These are phyloP conservation scores for Rhadinocentrus ornatus DNA, from an alignment of 2,797 vertebrate genomes.

Conservation along the genomic window DNA sequence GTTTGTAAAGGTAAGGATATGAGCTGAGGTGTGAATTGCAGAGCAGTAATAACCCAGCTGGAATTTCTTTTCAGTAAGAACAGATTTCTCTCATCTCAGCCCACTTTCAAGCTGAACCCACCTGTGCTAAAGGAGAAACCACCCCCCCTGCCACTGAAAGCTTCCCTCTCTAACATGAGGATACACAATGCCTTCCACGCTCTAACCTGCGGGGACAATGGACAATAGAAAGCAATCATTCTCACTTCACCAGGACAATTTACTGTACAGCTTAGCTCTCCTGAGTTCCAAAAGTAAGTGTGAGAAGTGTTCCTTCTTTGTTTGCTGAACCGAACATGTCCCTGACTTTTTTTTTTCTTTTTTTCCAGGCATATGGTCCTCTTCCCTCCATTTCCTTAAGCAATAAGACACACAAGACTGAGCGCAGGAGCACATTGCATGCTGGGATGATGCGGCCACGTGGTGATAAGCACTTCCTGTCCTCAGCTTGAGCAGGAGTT, in stretches of 20 bases:
- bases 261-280: constrained; percentile 57
- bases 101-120: constrained; percentile 86
- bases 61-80: constrained; percentile 35
- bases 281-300: constrained; percentile 30
- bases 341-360: not conserved
- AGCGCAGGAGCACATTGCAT: constrained; percentile 55
- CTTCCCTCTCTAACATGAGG: constrained; percentile 70
- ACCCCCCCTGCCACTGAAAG: constrained; percentile 55
- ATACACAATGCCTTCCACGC: constrained; percentile 82
- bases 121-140: constrained; percentile 86
- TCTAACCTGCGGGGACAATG: constrained; percentile 86
- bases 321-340: constrained; percentile 36
- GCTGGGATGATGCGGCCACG: constrained; percentile 70
- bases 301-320: constrained; percentile 11
- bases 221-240: constrained; percentile 75
- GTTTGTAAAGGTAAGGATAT: constrained; percentile 27
- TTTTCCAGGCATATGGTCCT: constrained; percentile 19
- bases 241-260: constrained; percentile 66
- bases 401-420: constrained; percentile 66
- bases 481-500: constrained; percentile 17
- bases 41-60: constrained; percentile 3
- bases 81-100: constrained; percentile 80
- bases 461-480: constrained; percentile 69
- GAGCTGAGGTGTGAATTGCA: constrained; percentile 19
- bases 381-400: constrained; percentile 62